phyloP scores from a whole-genome alignment of 2,113 vertebrate genomes.

The Spizaetus ornatus region DNA sequence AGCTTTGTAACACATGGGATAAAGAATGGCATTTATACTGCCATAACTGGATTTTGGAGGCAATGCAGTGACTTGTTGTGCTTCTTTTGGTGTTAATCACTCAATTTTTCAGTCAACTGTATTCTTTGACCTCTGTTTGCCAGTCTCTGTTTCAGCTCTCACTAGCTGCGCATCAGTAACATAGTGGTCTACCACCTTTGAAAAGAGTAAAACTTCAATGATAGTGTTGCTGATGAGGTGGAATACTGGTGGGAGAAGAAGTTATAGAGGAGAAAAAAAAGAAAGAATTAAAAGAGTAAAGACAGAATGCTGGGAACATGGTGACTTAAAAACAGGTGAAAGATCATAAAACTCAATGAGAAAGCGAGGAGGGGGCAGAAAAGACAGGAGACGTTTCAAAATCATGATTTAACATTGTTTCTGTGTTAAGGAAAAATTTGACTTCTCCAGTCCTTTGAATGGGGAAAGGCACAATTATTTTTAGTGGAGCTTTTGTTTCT shows the following conservation, averaged over 20 bases:
- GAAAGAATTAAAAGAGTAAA: not conserved
- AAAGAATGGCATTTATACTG: not conserved
- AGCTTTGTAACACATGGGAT: rapidly evolving
- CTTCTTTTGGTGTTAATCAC: not conserved
- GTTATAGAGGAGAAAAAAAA: not conserved
- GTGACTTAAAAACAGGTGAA: not conserved
- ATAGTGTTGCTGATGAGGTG: not conserved
- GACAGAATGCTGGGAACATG: not conserved
- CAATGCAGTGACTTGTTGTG: not conserved
- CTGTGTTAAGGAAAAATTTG: not conserved
- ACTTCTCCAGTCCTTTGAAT: not conserved
- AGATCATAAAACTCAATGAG: not conserved
- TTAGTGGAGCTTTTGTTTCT: not conserved
- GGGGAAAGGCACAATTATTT: not conserved
- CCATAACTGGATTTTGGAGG: not conserved
- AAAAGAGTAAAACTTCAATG: not conserved
- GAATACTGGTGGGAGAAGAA: not conserved
- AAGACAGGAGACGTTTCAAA: not conserved
- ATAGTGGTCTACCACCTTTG: not conserved
- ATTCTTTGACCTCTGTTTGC: not conserved
- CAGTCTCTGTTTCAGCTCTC: not conserved
- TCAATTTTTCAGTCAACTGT: not conserved
- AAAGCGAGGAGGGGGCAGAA: not conserved
- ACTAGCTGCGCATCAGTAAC: not conserved
- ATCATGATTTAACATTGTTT: not conserved